Conservation (phyloP, 2,113 vertebrate genomes). For the Conger conger region DNA sequence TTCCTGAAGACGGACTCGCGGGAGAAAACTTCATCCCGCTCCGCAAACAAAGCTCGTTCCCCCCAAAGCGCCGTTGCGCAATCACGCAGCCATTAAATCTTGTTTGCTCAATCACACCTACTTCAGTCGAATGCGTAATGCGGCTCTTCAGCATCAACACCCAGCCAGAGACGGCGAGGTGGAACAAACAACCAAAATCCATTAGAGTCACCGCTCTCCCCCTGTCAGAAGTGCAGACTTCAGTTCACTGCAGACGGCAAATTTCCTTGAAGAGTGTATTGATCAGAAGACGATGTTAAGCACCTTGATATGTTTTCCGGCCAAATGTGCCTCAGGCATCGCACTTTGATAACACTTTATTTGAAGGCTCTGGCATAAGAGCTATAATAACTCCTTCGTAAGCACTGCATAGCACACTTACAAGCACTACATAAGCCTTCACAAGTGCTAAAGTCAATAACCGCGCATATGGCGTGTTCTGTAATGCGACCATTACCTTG, state of each 20-base stretch:
- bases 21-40: background rate
- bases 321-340: background rate
- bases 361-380: too few species aligned
- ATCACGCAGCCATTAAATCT: conserved; percentile 44
- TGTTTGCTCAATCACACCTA: conserved; percentile 39
- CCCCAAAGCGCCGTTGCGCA: conserved; percentile 46
- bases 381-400: too few species aligned
- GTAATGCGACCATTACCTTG: too few species aligned
- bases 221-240: background rate
- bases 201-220: conserved; percentile 28
- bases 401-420: too few species aligned
- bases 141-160: conserved; percentile 1
- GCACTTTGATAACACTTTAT: too few species aligned
- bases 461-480: too few species aligned
- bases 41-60: conserved; percentile 23
- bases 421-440: too few species aligned
- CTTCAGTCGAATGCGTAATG: conserved; percentile 42
- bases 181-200: conserved; percentile 25
- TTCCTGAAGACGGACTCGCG: background rate
- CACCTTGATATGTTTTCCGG: conserved; percentile 26
- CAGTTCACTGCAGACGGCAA: conserved; percentile 10
- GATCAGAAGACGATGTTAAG: conserved; percentile 37
- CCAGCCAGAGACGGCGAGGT: background rate
- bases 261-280: conserved; percentile 34
- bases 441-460: too few species aligned